Conservation (phyloP, 2,797 vertebrate species). For the Cossypha polioptera region DNA sequence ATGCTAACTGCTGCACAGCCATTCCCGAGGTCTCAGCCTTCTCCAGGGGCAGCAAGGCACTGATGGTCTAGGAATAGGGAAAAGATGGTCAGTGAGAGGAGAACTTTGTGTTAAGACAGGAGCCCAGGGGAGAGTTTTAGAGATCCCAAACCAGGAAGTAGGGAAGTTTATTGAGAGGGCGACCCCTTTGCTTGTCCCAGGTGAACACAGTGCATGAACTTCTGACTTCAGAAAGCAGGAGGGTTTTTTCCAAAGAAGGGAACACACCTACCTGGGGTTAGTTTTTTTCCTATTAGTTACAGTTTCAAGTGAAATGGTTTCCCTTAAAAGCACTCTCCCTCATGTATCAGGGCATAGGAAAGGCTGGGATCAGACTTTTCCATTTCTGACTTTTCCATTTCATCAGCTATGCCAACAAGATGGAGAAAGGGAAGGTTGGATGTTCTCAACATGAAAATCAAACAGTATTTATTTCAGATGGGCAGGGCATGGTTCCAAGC, state of each 20-base stretch:
- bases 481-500: rapidly evolving
- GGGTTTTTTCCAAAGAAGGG: not conserved
- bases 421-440: not conserved
- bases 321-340: not conserved
- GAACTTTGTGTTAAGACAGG: not conserved
- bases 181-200: rapidly evolving
- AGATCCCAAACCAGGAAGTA: not conserved
- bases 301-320: not conserved
- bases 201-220: rapidly evolving
- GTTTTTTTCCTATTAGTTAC: not conserved
- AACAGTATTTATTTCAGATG: not conserved
- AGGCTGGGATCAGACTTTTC: not conserved
- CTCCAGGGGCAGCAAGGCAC: not conserved
- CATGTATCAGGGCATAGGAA: rapidly evolving
- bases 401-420: not conserved
- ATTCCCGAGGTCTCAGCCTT: not conserved
- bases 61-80: not conserved
- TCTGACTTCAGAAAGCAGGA: not conserved
- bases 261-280: not conserved
- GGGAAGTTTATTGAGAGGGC: too few species aligned
- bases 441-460: not conserved
- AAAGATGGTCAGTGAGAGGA: not conserved
- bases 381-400: not conserved
- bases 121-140: not conserved
- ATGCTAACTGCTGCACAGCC: not conserved